Evolutionary conservation across 2,797 vertebrate species (phyloP), one percentile per base, ranked within the genome.

Genomic region (Parauchenoglanis ngamensis): DNA sequence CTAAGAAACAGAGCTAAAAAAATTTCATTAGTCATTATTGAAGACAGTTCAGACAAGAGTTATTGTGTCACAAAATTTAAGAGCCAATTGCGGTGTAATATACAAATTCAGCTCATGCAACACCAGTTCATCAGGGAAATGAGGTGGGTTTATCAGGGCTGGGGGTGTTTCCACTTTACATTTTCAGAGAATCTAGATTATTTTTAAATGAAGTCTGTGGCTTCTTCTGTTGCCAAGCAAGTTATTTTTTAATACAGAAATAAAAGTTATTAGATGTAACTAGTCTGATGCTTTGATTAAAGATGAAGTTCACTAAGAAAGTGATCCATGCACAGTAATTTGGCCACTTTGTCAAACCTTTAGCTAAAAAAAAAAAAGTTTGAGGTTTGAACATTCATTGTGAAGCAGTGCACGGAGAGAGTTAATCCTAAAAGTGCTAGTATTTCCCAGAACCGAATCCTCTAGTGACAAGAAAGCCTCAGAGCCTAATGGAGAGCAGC

Each of bases 401-500:
- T 77, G 57, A 85, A 63, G 25, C 72, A 77, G 57, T 13, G 23
- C 70, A 85, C 56, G 35, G 25, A 25, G 17, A 65, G 23, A 31
- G 84, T 63, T 76, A 87, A 81, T 73, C 63, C 76, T 46, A n/a
- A 73, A 61, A 83, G 79, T 49, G 54, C 17, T 68, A 70, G 59
- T 73, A 63, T 79, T 87, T 90, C 83, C 83, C 75, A 80, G 70
- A 65, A 85, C 89, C 15, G 49, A 70, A 52, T 87, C 86, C 87
- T 83, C 72, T 54, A 56, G 83, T 72, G 86, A 87, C 83, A 86
- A 85, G 67, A 89, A 80, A 65, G 80, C 68, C 63, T 61, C 61
- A 25, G 80, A 86, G 80, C 78, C 88, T 88, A 89, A 90, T 88
- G 89, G 88, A 89, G 87, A 86, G 87, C 63, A 87, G 86, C 89